A percentile compares a stretch with the other conserved stretches of the same genome.
Conservation (phyloP, 2,113 vertebrate species). For the Mustela lutreola region DNA sequence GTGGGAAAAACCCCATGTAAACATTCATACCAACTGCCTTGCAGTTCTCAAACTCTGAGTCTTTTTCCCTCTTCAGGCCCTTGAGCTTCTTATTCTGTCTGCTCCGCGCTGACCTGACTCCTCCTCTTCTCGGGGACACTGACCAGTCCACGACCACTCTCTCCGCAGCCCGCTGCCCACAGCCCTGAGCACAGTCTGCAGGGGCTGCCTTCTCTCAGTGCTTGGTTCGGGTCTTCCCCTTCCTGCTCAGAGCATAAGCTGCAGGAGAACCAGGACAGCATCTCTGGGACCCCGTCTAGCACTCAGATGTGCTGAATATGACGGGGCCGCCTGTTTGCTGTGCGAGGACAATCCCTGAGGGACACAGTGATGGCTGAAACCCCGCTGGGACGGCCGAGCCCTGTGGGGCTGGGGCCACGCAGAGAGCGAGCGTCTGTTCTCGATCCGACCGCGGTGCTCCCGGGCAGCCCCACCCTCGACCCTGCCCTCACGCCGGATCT, state of each 20-base stretch:
- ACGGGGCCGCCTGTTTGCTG: rapidly evolving
- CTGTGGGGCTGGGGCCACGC: background rate
- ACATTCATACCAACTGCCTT: background rate
- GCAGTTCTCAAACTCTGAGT: background rate
- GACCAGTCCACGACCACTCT: background rate
- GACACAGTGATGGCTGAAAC: background rate
- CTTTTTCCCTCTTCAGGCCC: background rate
- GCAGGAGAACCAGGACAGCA: rapidly evolving
- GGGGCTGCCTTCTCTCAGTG: too few relatives aligned
- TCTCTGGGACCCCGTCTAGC: background rate
- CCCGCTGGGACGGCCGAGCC: background rate
- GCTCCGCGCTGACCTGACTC: background rate
- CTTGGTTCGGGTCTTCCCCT: background rate
- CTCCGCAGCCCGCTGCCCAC: background rate
- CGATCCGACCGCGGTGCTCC: rapidly evolving
- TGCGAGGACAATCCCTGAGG: background rate
- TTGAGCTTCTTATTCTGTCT: background rate
- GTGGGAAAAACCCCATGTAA: background rate
- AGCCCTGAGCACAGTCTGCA: too few relatives aligned
- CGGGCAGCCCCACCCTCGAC: too few relatives aligned
- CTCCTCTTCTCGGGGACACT: background rate
- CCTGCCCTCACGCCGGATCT: background rate
- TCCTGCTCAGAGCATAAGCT: too few relatives aligned
- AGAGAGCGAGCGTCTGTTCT: background rate
- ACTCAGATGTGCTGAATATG: background rate